A percentile compares a stretch with the other conserved stretches of the same genome.
Evolutionary conservation across 2,888 invertebrate species (phyloP).

Genomic region (Atethmia centrago): DNA sequence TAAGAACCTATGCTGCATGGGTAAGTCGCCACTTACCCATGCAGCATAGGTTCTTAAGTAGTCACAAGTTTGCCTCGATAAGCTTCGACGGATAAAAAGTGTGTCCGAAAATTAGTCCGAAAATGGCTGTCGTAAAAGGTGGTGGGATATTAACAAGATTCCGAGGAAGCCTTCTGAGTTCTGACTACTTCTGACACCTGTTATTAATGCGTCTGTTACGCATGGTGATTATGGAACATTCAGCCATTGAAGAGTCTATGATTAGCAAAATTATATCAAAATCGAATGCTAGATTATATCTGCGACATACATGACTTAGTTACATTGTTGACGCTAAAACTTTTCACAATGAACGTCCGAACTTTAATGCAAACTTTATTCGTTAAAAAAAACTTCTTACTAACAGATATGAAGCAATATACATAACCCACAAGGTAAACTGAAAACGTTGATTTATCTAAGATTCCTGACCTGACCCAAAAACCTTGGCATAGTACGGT

Average conservation of each 20-base stretch:
- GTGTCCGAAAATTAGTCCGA: not conserved
- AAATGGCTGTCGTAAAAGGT: not conserved
- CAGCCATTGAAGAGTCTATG: not conserved
- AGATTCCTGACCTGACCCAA: constrained; percentile 41
- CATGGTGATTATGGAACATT: not conserved
- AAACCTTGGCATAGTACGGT: constrained; percentile 58
- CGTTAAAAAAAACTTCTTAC: not conserved
- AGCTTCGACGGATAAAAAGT: not conserved
- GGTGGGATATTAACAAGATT: not conserved
- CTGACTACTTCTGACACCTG: not conserved
- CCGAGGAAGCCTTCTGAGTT: not conserved
- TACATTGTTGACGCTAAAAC: not conserved
- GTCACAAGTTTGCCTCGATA: not conserved
- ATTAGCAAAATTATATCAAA: not conserved
- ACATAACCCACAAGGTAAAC: constrained; percentile 41
- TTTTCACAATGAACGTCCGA: not conserved
- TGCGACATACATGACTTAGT: not conserved
- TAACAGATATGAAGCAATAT: constrained; percentile 3
- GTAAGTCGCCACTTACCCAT: too few relatives aligned
- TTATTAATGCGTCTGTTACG: not conserved
- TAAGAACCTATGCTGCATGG: too few relatives aligned
- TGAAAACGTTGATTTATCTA: constrained; percentile 52
- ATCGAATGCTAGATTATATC: not conserved
- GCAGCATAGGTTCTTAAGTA: not conserved
- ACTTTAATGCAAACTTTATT: not conserved